Evolutionary conservation across 2,888 invertebrate species (phyloP).

Genomic region (Mamestra brassicae): DNA sequence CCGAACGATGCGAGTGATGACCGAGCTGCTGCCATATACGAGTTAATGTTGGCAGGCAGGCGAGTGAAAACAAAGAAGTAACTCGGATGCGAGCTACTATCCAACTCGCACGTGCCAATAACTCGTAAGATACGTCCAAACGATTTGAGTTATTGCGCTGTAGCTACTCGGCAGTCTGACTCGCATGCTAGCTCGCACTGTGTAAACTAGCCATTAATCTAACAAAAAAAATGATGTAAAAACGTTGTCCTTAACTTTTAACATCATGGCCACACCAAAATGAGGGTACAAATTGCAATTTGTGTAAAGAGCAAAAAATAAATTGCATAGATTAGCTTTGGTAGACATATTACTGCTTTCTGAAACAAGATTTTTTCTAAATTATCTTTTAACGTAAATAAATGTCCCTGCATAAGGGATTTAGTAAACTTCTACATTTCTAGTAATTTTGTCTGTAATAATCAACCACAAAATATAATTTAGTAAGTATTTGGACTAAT

Average conservation of each 20-base stretch:
- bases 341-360: conserved; percentile 43
- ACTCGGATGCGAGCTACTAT: too few species aligned
- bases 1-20: too few species aligned
- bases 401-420: conserved; percentile 15
- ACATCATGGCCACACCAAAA: conserved; percentile 26
- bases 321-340: conserved; percentile 47
- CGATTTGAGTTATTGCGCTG: too few species aligned
- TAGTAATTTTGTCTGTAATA: conserved; percentile 11
- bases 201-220: too few species aligned
- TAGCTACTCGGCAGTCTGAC: too few species aligned
- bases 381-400: conserved; percentile 46
- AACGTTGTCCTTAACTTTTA: not conserved
- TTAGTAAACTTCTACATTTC: conserved; percentile 21
- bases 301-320: conserved; percentile 45
- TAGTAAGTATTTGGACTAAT: not conserved
- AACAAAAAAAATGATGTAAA: not conserved
- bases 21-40: too few species aligned
- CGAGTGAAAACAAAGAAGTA: too few species aligned
- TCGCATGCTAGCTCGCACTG: too few species aligned
- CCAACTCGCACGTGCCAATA: too few species aligned
- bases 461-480: conserved; percentile 24
- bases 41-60: too few species aligned
- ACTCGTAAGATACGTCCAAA: too few species aligned
- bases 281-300: conserved; percentile 59
- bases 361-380: conserved; percentile 16